Evolutionary conservation across 2,113 vertebrate genomes (phyloP).

Genomic region (Anolis sagrei): DNA sequence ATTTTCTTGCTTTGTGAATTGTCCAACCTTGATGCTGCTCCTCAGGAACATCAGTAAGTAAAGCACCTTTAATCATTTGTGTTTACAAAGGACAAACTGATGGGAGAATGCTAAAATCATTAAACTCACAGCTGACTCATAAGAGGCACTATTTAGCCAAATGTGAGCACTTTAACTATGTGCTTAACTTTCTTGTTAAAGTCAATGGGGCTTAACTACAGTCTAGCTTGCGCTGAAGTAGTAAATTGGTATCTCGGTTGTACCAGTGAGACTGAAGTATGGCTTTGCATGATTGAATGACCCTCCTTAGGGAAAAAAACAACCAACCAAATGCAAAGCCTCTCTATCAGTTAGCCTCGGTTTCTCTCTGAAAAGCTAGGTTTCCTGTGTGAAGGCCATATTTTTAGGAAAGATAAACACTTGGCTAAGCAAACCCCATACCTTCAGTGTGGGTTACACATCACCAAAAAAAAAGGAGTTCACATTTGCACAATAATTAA

Average conservation of each 20-base stretch:
- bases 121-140: conserved; percentile 11
- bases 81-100: conserved; percentile 21
- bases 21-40: not conserved
- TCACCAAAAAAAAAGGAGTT: no score
- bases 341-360: no score
- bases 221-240: not conserved
- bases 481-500: no score
- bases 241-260: not conserved
- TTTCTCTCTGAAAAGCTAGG: no score
- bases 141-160: not conserved
- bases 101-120: conserved; percentile 43
- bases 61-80: not conserved
- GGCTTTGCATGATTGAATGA: not conserved
- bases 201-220: not conserved
- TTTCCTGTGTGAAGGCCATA: no score
- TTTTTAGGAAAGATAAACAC: no score
- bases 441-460: no score
- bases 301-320: not conserved
- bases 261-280: not conserved
- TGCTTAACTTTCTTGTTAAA: not conserved
- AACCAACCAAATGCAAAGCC: no score
- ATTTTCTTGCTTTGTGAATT: no score
- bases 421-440: no score
- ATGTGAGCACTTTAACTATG: not conserved
- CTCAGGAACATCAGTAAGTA: not conserved